Base-by-base conservation (phyloP, 2,113 vertebrate genomes). In the Zingel zingel region DNA sequence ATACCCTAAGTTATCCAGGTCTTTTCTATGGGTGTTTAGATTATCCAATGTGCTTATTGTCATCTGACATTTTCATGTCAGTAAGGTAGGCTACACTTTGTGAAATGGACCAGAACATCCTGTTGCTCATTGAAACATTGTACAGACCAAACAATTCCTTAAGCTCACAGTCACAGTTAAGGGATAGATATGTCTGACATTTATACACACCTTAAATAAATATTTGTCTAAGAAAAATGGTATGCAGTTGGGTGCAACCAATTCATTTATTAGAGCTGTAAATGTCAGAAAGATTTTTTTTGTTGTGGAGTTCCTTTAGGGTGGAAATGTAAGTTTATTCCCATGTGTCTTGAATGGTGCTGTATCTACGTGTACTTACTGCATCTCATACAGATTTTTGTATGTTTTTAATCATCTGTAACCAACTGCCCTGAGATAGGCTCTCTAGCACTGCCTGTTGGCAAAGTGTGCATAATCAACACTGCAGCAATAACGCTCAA, bases 201-300 rank as follows among this genome's bases (percentile, higher is more conserved):
- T 67, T 36, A 68, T 21, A 25, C 84, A 90, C 68, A 83, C 68
- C 76, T 75, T 78, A 18, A 74, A 59, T 53, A 71, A 36, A 75
- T 66, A 66, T 85, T 71, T 67, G 66, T 36, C 6, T 11, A 61
- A 30, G 25, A 64, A 8, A 7, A 74, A 27, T 16, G 15, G 30
- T 63, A 25, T 43, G 19, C 23, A 43, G 48, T 25, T 39, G 0
- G 43, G 11, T 64, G 51, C 6, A 45, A 15, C 8, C 15, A 63
- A 3, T 19, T 16, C 0, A 67, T 43, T 6, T 36, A 8, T 18
- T 14, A 9, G 18, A 50, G 39, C 33, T 50, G 36, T 69, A 15
- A 21, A 81, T 74, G n/a, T 43, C 7, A 18, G 13, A 23, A 7
- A 25, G 7, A 54, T 2, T 21, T 6, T 56, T 1, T n/a, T 33